phyloP scores from a whole-genome alignment of 2,113 vertebrate species.

The Cichladusa arquata region DNA sequence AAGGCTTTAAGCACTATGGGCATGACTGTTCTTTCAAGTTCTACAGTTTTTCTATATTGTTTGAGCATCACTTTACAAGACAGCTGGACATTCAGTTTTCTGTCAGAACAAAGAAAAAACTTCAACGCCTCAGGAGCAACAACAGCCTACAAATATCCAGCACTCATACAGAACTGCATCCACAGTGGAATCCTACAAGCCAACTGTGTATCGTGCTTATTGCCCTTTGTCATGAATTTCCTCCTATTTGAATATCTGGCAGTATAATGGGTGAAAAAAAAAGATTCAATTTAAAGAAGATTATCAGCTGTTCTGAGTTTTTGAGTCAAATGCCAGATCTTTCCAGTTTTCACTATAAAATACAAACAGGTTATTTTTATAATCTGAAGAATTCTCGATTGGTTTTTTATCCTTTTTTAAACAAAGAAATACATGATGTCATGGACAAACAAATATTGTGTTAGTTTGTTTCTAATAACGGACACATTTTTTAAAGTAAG shows the following conservation, averaged over 20 bases:
- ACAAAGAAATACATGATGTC: neutral
- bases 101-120: neutral
- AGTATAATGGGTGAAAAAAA: neutral
- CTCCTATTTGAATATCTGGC: slow-evolving; percentile 13
- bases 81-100: neutral
- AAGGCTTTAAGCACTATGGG: neutral
- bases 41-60: neutral
- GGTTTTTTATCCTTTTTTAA: neutral
- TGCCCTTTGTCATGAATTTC: neutral
- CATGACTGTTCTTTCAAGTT: neutral
- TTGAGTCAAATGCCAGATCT: slow-evolving; percentile 23
- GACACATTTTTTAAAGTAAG: slow-evolving; percentile 24
- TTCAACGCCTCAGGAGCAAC: neutral
- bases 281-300: neutral
- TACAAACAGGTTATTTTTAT: slow-evolving; percentile 29
- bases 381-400: neutral
- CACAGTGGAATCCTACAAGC: neutral
- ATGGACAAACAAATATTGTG: slow-evolving; percentile 4
- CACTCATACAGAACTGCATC: neutral
- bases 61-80: neutral
- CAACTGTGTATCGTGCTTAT: neutral
- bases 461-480: slow-evolving; percentile 27
- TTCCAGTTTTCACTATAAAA: slow-evolving; percentile 30
- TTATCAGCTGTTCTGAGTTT: slow-evolving; percentile 11
- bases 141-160: neutral